These are phyloP conservation scores for Anticlea derivata DNA, from an alignment of 2,888 invertebrate genomes.

Conservation along the genomic window DNA sequence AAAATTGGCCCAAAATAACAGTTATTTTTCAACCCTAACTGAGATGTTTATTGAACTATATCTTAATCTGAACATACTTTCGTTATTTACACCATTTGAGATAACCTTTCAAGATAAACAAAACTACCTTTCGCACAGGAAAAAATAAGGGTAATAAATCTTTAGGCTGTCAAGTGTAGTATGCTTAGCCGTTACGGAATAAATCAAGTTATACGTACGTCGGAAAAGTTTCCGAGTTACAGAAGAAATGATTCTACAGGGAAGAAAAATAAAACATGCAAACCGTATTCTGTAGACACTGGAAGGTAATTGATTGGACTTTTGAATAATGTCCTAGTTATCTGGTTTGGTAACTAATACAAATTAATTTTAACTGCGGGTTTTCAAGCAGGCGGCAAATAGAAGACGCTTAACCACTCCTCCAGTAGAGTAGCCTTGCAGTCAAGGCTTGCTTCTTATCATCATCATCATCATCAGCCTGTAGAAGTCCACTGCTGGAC, in stretches of 20 bases:
- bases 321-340: no score
- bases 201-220: constrained; percentile 64
- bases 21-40: constrained; percentile 25
- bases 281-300: not conserved
- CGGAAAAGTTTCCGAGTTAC: constrained; percentile 44
- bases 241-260: constrained; percentile 37
- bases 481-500: no score
- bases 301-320: no score
- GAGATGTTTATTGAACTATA: constrained; percentile 31
- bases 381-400: no score
- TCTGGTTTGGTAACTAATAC: no score
- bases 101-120: constrained; percentile 42
- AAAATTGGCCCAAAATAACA: not conserved
- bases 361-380: no score
- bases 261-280: not conserved
- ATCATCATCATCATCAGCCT: no score
- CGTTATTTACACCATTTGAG: constrained; percentile 40
- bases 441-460: no score
- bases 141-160: constrained; percentile 70
- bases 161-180: constrained; percentile 65
- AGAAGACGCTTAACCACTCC: no score
- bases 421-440: no score
- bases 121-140: constrained; percentile 50
- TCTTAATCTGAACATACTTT: constrained; percentile 39
- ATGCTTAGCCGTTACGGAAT: constrained; percentile 62